phyloP scores from a whole-genome alignment of 1,140 invertebrate species.

The Vollenhovia emeryi region DNA sequence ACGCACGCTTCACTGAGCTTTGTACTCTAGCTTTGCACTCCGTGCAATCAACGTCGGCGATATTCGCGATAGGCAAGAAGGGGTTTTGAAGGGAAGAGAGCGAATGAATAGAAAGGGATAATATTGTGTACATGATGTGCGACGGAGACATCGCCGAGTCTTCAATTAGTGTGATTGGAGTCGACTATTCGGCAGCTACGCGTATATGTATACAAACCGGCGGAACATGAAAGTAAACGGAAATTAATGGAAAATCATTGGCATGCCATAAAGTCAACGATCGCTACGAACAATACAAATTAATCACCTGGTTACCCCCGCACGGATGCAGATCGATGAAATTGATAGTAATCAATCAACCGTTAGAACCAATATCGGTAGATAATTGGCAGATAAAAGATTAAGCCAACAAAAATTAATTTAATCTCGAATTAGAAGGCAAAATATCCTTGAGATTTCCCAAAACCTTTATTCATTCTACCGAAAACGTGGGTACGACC shows the following conservation, averaged over 20 bases:
- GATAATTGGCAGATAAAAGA: conserved; percentile 40
- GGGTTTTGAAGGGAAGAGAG: not conserved
- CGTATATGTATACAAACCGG: not conserved
- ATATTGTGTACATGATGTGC: conserved; percentile 9
- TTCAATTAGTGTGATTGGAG: conserved; percentile 48
- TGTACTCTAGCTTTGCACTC: conserved; percentile 52
- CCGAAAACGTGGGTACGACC: too few species aligned
- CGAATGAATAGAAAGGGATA: not conserved
- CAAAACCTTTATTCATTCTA: too few species aligned
- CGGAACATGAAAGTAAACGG: conserved; percentile 8
- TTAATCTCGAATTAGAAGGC: conserved; percentile 14
- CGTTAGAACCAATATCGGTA: conserved; percentile 21
- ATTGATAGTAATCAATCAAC: conserved; percentile 44
- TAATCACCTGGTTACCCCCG: not conserved
- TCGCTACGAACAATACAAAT: conserved; percentile 2
- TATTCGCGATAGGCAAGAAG: conserved; percentile 3
- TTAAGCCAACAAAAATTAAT: conserved; percentile 15
- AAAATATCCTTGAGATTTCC: too few species aligned
- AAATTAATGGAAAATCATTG: conserved; percentile 38
- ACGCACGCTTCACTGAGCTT: conserved; percentile 53
- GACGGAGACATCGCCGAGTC: not conserved
- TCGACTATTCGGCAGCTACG: not conserved
- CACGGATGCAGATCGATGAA: not conserved
- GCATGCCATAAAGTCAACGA: not conserved
- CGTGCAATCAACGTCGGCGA: conserved; percentile 48